phyloP scores from a whole-genome alignment of 1,140 invertebrate genomes.

The Lucilia cuprina region DNA sequence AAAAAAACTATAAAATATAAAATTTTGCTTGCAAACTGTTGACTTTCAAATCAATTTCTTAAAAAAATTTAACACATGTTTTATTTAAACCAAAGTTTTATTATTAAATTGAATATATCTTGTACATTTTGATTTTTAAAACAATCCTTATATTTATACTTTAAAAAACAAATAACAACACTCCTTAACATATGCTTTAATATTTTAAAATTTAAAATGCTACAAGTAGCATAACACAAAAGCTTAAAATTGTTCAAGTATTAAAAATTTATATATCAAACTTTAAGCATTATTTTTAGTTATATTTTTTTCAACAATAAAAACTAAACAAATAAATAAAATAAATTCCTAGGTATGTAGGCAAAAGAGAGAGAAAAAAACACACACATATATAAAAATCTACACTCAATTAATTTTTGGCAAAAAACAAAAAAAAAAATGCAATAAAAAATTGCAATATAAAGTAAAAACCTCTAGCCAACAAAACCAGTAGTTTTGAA shows the following conservation, averaged over 20 bases:
- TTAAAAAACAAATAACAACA: no score
- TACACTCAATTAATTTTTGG: constrained; percentile 33
- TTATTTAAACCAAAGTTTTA: no score
- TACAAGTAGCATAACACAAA: background rate
- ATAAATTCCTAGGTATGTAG: background rate
- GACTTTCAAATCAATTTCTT: no score
- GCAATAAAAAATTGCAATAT: background rate
- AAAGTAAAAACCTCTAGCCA: background rate
- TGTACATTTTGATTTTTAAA: no score
- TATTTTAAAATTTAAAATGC: no score
- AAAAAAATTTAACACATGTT: no score
- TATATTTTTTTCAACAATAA: background rate
- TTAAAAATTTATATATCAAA: background rate
- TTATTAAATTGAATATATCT: no score
- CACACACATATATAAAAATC: constrained; percentile 26
- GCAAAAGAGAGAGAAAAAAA: background rate
- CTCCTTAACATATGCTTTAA: no score
- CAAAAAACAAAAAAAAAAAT: background rate
- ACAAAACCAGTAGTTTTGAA: constrained; percentile 8
- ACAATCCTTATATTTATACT: no score
- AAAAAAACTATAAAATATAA: no score
- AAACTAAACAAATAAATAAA: background rate
- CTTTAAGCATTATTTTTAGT: background rate
- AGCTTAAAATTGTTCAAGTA: background rate
- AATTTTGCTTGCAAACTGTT: no score